A percentile compares a stretch with the other conserved stretches of the same genome.
Evolutionary conservation across 2,888 invertebrate genomes (phyloP).

Genomic region (Epirrhoe alternata): DNA sequence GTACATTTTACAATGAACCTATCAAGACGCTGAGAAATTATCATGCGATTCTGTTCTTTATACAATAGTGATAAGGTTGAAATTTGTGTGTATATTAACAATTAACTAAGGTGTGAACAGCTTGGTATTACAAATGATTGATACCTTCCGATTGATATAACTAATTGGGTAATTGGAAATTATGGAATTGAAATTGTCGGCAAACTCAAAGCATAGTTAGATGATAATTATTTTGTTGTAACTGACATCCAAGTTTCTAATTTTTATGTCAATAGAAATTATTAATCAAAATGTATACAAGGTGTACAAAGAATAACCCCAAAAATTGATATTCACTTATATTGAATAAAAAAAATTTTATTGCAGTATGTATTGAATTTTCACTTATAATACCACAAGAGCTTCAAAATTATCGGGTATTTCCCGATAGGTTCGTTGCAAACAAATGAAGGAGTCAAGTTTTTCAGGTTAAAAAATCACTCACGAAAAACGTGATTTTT

Average conservation of each 20-base stretch:
- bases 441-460: too few species aligned
- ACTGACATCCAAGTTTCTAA: background rate
- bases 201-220: constrained; percentile 4
- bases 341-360: too few species aligned
- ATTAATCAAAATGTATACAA: background rate
- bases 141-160: constrained; percentile 12
- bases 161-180: constrained; percentile 13
- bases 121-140: constrained; percentile 12
- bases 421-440: too few species aligned
- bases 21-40: background rate
- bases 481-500: too few species aligned
- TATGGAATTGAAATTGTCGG: constrained; percentile 16
- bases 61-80: background rate
- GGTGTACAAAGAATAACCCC: background rate
- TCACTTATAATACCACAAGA: too few species aligned
- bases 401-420: too few species aligned
- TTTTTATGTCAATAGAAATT: background rate
- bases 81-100: background rate
- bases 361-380: too few species aligned
- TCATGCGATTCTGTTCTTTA: constrained; percentile 3
- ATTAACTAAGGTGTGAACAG: constrained; percentile 3
- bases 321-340: too few species aligned
- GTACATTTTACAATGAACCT: constrained; percentile 6
- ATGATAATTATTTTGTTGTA: background rate
- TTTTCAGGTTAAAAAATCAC: too few species aligned